These are phyloP conservation scores for Rhegmatorhina hoffmannsi DNA, from an alignment of 2,113 vertebrate species.

Conservation along the genomic window DNA sequence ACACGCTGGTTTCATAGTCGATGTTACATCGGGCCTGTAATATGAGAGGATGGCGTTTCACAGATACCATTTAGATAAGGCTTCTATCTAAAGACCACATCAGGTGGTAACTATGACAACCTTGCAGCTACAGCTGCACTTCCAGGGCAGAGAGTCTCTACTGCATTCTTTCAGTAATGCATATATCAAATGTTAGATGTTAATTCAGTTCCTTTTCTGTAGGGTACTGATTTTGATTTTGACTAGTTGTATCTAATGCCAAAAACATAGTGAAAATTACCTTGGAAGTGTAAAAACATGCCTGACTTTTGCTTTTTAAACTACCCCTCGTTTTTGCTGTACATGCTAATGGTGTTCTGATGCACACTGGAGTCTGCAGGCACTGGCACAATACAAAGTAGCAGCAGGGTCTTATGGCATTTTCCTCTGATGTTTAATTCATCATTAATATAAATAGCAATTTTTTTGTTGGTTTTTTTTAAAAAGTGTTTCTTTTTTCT, in stretches of 20 bases:
- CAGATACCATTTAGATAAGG: neutral
- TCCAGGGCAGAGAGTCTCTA: neutral
- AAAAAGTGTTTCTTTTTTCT: neutral
- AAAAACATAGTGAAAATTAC: neutral
- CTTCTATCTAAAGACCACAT: neutral
- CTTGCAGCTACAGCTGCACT: neutral
- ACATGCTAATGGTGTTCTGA: neutral
- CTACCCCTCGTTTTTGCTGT: neutral
- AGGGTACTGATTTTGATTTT: neutral
- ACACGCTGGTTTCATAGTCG: accelerated
- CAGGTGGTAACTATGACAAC: constrained; percentile 31
- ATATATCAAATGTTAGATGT: neutral
- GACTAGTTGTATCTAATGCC: neutral
- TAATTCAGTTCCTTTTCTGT: neutral
- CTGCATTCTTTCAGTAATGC: neutral
- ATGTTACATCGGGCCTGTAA: neutral
- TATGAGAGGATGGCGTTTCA: neutral
- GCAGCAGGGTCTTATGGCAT: neutral
- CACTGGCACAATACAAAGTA: neutral
- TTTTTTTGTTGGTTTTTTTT: neutral
- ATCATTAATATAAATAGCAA: neutral
- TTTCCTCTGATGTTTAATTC: neutral
- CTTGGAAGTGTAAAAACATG: neutral
- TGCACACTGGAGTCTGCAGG: neutral
- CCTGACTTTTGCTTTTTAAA: neutral